Base-by-base conservation (phyloP, 2,797 vertebrate species). In the Hemitrygon akajei region DNA sequence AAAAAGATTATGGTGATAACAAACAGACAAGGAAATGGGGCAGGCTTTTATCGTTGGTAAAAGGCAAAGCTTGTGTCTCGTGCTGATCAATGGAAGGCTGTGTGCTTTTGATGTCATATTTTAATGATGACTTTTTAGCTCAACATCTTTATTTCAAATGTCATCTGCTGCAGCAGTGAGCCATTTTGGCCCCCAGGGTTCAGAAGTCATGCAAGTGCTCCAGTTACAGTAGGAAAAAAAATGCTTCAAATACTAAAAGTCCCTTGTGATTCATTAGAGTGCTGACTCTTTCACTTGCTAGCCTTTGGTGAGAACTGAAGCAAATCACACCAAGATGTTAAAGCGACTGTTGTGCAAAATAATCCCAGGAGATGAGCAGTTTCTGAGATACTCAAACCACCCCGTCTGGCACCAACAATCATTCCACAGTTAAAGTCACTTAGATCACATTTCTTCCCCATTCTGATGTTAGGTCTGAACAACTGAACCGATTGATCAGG, bases 1-100 rank as follows among this genome's bases (percentile, higher is more conserved):
- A 97, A 97, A 97, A 96, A 97, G 96, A 97, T 97, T 97, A 96
- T 96, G 97, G 95, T 97, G 96, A 97, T 97, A 97, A 97, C 96
- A 95, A 96, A 95, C 96, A 95, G 96, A 96, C 96, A 96, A 96
- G 97, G 96, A 97, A 97, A 96, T 96, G 95, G 95, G 96, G 95
- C 95, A 96, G 97, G 96, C 96, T 96, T 97, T 96, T 96, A 69
- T 37, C n/a, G 82, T 75, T 77, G 63, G 56, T 87, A 73, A 34
- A 86, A 73, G 66, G 96, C 95, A 95, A 95, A 96, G 96, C 95
- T 95, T 94, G 96, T 96, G 95, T 95, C 95, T 95, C 96, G 97
- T 97, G 97, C 96, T 96, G 97, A 97, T 97, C 97, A 97, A 97
- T 97, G 97, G 96, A 94, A 95, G 97, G 95, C 94, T 94, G 96